Evolutionary conservation across 2,113 vertebrate species (phyloP).

Genomic region (Pseudorasbora parva): DNA sequence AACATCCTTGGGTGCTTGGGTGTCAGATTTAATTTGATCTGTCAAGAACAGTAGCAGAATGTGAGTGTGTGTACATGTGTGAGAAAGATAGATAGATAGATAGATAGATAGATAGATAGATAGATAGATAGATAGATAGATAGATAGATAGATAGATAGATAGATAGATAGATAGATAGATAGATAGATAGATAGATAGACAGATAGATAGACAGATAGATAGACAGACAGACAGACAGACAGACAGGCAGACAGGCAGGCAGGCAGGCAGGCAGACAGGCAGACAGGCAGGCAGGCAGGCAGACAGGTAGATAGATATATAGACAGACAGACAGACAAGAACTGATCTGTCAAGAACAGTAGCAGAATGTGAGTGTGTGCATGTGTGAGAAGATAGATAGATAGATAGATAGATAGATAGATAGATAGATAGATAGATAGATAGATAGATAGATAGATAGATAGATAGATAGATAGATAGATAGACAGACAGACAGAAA

Average conservation of each 20-base stretch:
- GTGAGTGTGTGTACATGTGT: neutral
- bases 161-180: neutral
- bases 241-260: no score
- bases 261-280: no score
- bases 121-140: neutral
- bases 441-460: neutral
- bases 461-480: neutral
- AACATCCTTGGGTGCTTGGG: slow-evolving; percentile 22
- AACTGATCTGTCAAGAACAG: slow-evolving; percentile 1
- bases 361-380: neutral
- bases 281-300: no score
- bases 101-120: neutral
- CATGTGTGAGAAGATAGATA: neutral
- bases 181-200: neutral
- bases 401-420: no score
- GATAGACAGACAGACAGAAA: neutral
- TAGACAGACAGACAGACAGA: no score
- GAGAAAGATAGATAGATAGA: neutral
- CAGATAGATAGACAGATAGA: no score
- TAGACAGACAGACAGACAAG: no score
- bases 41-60: neutral
- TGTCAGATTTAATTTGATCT: slow-evolving; percentile 23
- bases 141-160: neutral
- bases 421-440: neutral
- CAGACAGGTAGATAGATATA: neutral